Conservation (phyloP, 2,113 vertebrate species). For the Prunella fulvescens region DNA sequence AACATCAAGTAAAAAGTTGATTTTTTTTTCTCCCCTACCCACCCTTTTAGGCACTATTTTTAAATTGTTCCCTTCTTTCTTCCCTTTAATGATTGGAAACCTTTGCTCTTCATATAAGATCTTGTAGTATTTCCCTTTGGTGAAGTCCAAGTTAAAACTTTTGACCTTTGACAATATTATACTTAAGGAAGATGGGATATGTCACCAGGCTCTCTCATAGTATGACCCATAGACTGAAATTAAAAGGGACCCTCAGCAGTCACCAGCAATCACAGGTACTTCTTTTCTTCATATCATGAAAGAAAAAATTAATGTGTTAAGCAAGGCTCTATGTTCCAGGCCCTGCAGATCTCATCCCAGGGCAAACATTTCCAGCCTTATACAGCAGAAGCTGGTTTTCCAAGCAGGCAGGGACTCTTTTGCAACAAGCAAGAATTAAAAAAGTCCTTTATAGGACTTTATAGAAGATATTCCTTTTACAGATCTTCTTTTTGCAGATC, state of each 20-base stretch:
- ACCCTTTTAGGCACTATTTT: not conserved
- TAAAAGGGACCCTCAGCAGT: not conserved
- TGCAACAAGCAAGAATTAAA: not conserved
- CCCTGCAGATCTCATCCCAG: not conserved
- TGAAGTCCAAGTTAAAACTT: not conserved
- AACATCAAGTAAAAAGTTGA: not conserved
- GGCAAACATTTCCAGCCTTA: not conserved
- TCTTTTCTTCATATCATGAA: not conserved
- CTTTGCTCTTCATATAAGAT: not conserved
- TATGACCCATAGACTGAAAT: not conserved
- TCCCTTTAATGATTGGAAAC: not conserved
- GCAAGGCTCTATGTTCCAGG: not conserved
- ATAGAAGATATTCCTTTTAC: not conserved
- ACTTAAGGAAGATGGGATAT: not conserved
- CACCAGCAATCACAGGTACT: not conserved
- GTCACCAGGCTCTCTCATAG: not conserved
- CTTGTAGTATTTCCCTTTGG: not conserved
- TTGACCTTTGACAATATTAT: not conserved
- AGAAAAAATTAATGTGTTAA: not conserved
- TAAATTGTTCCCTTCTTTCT: not conserved
- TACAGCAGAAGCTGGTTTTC: not conserved
- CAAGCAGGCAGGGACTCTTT: not conserved
- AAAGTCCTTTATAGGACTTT: not conserved
- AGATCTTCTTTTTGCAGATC: not conserved
- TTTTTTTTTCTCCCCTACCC: not conserved